Evolutionary conservation across 2,113 vertebrate species (phyloP).

Genomic region (Archilochus colubris): DNA sequence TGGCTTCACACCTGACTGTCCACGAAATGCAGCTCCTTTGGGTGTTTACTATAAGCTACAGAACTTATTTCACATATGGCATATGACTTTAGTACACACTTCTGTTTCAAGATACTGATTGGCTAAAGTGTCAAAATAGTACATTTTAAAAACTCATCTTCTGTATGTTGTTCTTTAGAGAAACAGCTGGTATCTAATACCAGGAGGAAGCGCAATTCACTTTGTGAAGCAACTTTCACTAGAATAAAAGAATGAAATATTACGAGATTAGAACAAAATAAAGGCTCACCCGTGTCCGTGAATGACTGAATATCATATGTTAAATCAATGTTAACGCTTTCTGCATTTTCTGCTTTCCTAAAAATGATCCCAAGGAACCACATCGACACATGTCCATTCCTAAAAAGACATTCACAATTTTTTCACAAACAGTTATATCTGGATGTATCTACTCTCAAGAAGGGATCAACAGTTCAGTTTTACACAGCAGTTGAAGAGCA

Average conservation of each 20-base stretch:
- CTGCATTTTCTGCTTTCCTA: slow-evolving; percentile 92
- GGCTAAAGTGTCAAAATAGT: background rate
- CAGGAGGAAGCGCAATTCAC: background rate
- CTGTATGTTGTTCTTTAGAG: background rate
- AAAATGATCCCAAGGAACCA: slow-evolving; percentile 98
- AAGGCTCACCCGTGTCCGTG: slow-evolving; percentile 90
- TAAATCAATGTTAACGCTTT: slow-evolving; percentile 92
- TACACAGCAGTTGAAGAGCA: background rate
- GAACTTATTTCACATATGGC: background rate
- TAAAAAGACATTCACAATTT: slow-evolving; percentile 57
- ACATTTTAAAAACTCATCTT: background rate
- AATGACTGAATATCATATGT: slow-evolving; percentile 96
- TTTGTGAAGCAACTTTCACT: background rate
- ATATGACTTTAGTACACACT: background rate
- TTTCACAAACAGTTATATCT: background rate
- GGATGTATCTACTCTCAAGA: background rate
- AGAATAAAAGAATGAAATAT: background rate
- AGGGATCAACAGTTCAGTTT: background rate
- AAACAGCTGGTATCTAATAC: background rate
- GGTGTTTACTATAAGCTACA: background rate
- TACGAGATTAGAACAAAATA: background rate
- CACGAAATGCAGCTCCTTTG: background rate
- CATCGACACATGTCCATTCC: slow-evolving; percentile 89
- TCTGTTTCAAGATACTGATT: background rate
- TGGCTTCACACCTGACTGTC: background rate